phyloP scores from a whole-genome alignment of 2,113 vertebrate genomes.

The Tretioscincus oriximinensis region DNA sequence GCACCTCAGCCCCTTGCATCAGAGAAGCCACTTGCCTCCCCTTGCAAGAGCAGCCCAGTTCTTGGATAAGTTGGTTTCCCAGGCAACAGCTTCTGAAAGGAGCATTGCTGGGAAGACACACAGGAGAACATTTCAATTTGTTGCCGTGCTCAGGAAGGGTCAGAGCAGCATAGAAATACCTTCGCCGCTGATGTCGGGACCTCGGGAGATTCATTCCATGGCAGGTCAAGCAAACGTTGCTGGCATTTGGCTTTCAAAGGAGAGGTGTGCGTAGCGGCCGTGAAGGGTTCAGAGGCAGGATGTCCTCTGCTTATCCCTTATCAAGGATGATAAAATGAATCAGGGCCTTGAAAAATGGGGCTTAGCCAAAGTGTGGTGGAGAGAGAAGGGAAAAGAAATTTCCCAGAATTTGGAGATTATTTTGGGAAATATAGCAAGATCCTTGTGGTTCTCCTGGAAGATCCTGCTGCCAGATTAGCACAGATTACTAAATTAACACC shows the following conservation, averaged over 20 bases:
- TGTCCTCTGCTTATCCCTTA: no score
- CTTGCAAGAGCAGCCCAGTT: neutral
- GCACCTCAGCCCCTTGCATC: neutral
- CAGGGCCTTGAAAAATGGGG: neutral
- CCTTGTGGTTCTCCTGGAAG: no score
- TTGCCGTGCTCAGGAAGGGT: neutral
- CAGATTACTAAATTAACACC: no score
- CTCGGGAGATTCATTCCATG: neutral
- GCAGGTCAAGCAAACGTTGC: neutral
- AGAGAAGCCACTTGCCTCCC: neutral
- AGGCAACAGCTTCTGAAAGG: slow-evolving; percentile 21
- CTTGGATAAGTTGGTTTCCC: slow-evolving; percentile 27
- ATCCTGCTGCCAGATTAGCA: no score
- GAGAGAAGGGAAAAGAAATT: no score
- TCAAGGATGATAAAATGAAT: neutral
- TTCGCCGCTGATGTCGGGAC: neutral
- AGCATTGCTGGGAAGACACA: neutral
- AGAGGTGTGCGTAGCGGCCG: neutral
- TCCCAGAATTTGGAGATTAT: no score
- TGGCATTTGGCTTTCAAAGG: neutral
- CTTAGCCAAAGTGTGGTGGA: neutral
- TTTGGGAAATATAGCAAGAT: no score
- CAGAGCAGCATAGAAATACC: neutral
- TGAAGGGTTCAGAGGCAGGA: neutral
- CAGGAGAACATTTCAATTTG: slow-evolving; percentile 11